Conservation (phyloP, 2,113 vertebrate genomes). For the Setophaga kirtlandii region DNA sequence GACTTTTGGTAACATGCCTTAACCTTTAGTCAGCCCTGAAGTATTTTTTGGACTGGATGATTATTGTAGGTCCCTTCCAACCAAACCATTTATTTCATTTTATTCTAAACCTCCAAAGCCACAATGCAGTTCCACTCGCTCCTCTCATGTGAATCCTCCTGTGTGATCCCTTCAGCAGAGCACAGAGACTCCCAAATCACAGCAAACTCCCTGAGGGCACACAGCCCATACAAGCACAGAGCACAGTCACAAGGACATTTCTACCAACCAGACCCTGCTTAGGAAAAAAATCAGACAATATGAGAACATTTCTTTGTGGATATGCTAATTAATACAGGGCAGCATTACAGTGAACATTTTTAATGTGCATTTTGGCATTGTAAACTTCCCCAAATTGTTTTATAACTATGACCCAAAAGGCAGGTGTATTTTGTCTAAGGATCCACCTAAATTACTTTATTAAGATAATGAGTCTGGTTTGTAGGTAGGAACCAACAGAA, state of each 20-base stretch:
- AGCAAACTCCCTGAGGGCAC: background rate
- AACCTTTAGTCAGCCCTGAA: background rate
- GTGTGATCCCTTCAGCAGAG: background rate
- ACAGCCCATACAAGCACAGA: background rate
- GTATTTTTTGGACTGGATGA: background rate
- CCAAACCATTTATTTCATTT: background rate
- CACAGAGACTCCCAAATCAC: background rate
- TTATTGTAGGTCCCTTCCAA: background rate
- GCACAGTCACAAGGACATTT: background rate
- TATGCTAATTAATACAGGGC: rapidly evolving
- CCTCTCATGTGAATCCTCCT: background rate
- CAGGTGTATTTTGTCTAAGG: background rate
- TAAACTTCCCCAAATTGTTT: background rate
- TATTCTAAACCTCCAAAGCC: background rate
- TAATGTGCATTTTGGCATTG: background rate
- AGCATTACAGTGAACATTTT: background rate
- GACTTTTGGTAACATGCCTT: background rate
- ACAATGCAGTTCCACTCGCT: background rate
- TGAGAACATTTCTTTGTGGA: background rate
- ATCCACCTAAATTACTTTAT: background rate
- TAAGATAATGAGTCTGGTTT: background rate
- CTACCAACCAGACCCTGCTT: background rate
- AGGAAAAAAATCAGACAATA: background rate
- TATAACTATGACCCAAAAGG: background rate
- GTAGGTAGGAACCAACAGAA: background rate